Conservation (phyloP, 2,113 vertebrate species). For the Protobothrops mucrosquamatus region DNA sequence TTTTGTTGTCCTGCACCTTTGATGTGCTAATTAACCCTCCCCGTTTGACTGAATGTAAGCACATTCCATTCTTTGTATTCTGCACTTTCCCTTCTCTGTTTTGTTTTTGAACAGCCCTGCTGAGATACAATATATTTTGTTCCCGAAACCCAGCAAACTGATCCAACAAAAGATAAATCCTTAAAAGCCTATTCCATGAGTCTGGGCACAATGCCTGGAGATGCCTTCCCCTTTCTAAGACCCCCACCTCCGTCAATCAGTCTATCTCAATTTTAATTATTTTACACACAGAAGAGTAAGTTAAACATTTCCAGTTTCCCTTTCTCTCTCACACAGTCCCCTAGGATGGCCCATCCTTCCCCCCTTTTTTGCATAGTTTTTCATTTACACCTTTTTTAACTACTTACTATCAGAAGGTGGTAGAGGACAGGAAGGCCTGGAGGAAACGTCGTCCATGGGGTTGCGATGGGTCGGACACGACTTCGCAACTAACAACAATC, state of each 20-base stretch:
- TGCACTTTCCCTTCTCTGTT: background rate
- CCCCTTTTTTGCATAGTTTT: background rate
- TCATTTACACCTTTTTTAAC: conserved; percentile 46
- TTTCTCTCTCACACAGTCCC: conserved; percentile 32
- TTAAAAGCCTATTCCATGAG: background rate
- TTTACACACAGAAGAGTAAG: conserved; percentile 3
- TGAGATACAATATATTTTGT: conserved; percentile 13
- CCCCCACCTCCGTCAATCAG: conserved; percentile 31
- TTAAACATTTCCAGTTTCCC: conserved; percentile 42
- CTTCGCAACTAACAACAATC: background rate
- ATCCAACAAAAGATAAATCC: conserved; percentile 6
- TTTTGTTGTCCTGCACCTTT: conserved; percentile 29
- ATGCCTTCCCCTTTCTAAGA: conserved; percentile 11
- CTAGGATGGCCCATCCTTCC: conserved; percentile 22
- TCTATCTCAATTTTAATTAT: conserved; percentile 43
- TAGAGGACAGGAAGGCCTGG: too few species aligned
- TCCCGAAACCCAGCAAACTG: conserved; percentile 4
- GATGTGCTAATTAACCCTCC: conserved; percentile 37
- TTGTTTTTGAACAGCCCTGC: conserved; percentile 21
- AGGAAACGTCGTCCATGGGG: too few species aligned
- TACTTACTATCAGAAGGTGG: background rate
- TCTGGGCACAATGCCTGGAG: background rate
- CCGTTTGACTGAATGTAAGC: conserved; percentile 13
- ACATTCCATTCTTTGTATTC: conserved; percentile 32
- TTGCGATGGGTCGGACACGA: too few species aligned